Percentiles rank a stretch among this genome's conserved stretches.
Evolutionary conservation across 2,797 vertebrate genomes (phyloP).

Genomic region (Parambassis ranga): DNA sequence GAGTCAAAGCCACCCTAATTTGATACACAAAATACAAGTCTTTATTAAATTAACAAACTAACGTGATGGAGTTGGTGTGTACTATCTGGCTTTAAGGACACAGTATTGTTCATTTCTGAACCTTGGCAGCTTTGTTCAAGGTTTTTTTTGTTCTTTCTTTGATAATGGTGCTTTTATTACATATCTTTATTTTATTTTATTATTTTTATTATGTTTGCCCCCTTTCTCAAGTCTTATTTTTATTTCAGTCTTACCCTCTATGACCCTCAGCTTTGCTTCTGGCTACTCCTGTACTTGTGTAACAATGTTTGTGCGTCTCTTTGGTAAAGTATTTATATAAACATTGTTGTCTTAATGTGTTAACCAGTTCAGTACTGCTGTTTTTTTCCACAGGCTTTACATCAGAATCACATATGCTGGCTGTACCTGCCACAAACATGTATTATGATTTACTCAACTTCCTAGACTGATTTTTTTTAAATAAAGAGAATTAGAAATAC

Average conservation of each 20-base stretch:
- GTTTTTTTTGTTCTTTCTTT: neutral
- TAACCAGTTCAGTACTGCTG: no score
- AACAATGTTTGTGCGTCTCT: neutral
- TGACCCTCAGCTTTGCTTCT: neutral
- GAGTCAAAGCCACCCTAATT: slow-evolving; percentile 50
- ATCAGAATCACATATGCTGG: neutral
- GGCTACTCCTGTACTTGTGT: neutral
- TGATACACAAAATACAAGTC: slow-evolving; percentile 50
- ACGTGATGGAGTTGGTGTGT: slow-evolving; percentile 23
- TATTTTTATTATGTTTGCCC: neutral
- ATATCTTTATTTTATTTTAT: neutral
- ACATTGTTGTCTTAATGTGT: neutral
- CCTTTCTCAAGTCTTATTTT: neutral
- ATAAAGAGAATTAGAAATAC: slow-evolving; percentile 6
- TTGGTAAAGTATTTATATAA: neutral
- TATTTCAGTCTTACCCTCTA: neutral
- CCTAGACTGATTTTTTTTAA: neutral
- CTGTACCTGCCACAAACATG: neutral
- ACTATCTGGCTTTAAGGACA: slow-evolving; percentile 8
- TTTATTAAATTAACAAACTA: slow-evolving; percentile 39
- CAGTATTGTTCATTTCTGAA: slow-evolving; percentile 10
- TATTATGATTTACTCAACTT: neutral
- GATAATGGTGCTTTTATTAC: neutral
- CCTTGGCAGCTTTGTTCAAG: slow-evolving; percentile 3
- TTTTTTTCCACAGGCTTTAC: no score